These are phyloP conservation scores for Gobiocypris rarus DNA, from an alignment of 2,113 vertebrate genomes.

Conservation along the genomic window DNA sequence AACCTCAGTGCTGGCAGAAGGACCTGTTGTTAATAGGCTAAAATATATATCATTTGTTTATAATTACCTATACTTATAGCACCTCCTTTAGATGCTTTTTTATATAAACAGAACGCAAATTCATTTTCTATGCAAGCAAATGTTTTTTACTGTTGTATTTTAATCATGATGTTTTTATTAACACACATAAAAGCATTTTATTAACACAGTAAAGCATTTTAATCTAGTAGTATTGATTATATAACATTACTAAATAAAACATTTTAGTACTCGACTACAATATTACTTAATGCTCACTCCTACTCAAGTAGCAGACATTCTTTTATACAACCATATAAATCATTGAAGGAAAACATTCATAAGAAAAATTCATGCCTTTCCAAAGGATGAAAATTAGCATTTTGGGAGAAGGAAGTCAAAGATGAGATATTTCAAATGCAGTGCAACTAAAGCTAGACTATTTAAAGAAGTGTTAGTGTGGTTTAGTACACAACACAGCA, in stretches of 20 bases:
- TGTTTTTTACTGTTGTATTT: not conserved
- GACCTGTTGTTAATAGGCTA: too few relatives aligned
- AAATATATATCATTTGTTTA: not conserved
- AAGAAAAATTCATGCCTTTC: not conserved
- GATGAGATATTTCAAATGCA: not conserved
- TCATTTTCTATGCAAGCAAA: too few relatives aligned
- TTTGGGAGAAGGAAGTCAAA: not conserved
- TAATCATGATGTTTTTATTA: not conserved
- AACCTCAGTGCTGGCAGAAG: not conserved
- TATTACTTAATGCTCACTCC: not conserved
- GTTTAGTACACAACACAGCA: not conserved
- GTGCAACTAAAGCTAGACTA: not conserved
- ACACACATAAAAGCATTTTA: too few relatives aligned
- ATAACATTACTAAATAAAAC: not conserved
- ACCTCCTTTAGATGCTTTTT: not conserved
- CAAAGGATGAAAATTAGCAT: not conserved
- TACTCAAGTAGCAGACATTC: not conserved
- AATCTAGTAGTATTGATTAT: not conserved
- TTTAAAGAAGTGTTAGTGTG: not conserved
- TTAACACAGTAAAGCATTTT: not conserved
- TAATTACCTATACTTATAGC: not conserved
- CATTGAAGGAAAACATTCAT: not conserved
- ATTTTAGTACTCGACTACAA: not conserved
- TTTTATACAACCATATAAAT: not conserved
- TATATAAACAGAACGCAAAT: not conserved